Percentiles rank a stretch among this genome's conserved stretches.
These are phyloP conservation scores for Myoxocephalus aenaeus DNA, from an alignment of 2,797 vertebrate species.

Conservation along the genomic window DNA sequence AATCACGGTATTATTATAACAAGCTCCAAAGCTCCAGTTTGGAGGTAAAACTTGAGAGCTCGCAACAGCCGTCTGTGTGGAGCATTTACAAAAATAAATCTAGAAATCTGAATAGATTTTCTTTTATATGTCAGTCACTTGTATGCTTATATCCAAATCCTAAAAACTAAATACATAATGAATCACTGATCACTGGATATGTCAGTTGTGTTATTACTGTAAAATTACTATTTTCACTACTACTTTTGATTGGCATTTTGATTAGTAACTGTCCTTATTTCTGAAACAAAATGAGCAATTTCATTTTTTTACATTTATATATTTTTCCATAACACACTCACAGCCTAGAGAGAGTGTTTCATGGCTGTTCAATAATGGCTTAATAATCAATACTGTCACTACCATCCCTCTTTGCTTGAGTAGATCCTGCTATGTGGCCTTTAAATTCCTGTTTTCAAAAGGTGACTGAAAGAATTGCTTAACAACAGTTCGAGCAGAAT, in stretches of 20 bases:
- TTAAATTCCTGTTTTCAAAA: constrained; percentile 40
- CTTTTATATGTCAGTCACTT: constrained; percentile 9
- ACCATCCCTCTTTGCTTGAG: constrained; percentile 27
- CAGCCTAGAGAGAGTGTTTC: constrained; percentile 32
- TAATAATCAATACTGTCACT: constrained; percentile 35
- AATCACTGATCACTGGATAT: too few relatives aligned
- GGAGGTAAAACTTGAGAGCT: neutral
- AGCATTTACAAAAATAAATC: constrained; percentile 4
- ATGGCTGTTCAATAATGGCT: constrained; percentile 38
- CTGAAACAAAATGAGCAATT: too few relatives aligned
- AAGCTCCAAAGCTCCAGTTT: constrained; percentile 2
- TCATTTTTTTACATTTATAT: neutral
- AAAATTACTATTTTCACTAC: too few relatives aligned
- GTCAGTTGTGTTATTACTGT: too few relatives aligned
- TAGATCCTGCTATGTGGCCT: constrained; percentile 1
- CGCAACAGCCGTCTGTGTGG: neutral
- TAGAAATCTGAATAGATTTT: constrained; percentile 5
- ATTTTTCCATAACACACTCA: constrained; percentile 1
- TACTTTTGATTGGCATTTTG: too few relatives aligned
- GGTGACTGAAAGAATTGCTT: constrained; percentile 22
- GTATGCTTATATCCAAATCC: neutral
- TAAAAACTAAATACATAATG: too few relatives aligned
- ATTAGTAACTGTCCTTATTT: too few relatives aligned
- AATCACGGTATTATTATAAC: constrained; percentile 11
- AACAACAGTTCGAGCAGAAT: constrained; percentile 8